Evolutionary conservation across 2,113 vertebrate species (phyloP), one percentile per base, ranked within the genome.

Genomic region (Solea senegalensis): DNA sequence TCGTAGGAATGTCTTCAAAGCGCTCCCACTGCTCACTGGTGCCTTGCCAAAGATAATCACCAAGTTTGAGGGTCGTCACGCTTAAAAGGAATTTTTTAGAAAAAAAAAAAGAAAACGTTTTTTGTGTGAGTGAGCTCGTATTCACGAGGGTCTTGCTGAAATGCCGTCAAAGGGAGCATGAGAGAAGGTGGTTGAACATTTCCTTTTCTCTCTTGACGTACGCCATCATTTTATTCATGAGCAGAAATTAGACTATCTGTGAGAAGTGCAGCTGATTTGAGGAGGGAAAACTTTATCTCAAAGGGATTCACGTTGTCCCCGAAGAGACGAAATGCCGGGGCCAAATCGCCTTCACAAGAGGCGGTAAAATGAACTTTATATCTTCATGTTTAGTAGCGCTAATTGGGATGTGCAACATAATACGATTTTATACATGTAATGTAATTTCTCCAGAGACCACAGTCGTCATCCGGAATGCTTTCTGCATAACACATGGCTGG

Each of bases 1-100:
- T 80, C 60, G 63, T 21, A 80, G 84, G 89, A 92, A 92, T 90
- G 88, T 90, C 88, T 88, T 88, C 88, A 88, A 84, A 84, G 86
- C 70, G n/a, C 71, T 84, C 75, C 80, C 76, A 65, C 78, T 52
- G 72, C 65, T 78, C 78, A 11, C 13, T 85, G 92, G 89, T 69
- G 21, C 41, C 53, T 55, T 16, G 73, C 89, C 92, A 91, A 78
- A 75, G 50, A 86, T 73, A 89, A 85, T 84, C 76, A 78, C 43
- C 51, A 72, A 5, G 43, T 77, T 75, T 28, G 77, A 83, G 52
- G 57, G 71, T 79, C 8, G 72, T 81, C 48, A 69, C 54, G 59
- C 54, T 53, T 58, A 28, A 72, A 82, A 81, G 43, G 26, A 63
- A 5, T n/a, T 28, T 39, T 56, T 9, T 9, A 43, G 9, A n/a